phyloP scores from a whole-genome alignment of 2,888 invertebrate genomes.

The Callimorpha dominula region DNA sequence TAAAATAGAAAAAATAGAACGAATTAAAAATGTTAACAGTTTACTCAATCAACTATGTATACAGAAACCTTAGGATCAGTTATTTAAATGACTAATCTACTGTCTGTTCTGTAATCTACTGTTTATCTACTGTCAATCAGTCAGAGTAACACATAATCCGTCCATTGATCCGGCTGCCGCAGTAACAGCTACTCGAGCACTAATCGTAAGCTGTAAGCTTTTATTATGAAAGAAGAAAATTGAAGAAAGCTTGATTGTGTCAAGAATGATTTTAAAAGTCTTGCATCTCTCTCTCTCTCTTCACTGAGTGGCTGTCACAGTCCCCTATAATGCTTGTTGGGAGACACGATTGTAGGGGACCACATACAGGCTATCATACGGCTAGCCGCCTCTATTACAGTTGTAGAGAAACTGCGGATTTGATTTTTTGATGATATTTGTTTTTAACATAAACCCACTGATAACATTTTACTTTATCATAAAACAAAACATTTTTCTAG shows the following conservation, averaged over 20 bases:
- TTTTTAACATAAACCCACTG: too few relatives aligned
- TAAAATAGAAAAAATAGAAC: background rate
- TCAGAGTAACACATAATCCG: slow-evolving; percentile 38
- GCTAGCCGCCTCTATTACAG: too few relatives aligned
- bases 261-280: background rate
- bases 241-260: background rate
- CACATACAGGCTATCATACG: too few relatives aligned
- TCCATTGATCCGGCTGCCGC: slow-evolving; percentile 21
- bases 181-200: background rate
- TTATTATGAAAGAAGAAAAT: background rate
- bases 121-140: slow-evolving; percentile 17
- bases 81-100: slow-evolving; percentile 9
- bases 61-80: background rate
- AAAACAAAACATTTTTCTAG: too few relatives aligned
- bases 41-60: background rate
- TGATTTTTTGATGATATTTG: too few relatives aligned
- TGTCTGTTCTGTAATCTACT: too few relatives aligned
- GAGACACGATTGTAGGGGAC: too few relatives aligned
- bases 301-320: too few relatives aligned
- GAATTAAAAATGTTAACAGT: background rate
- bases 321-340: too few relatives aligned
- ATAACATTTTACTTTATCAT: too few relatives aligned
- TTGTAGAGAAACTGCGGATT: too few relatives aligned
- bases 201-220: background rate
- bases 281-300: too few relatives aligned